Evolutionary conservation across 2,888 invertebrate genomes (phyloP), one percentile per base, ranked within the genome.

Genomic region (Microplitis manilae): DNA sequence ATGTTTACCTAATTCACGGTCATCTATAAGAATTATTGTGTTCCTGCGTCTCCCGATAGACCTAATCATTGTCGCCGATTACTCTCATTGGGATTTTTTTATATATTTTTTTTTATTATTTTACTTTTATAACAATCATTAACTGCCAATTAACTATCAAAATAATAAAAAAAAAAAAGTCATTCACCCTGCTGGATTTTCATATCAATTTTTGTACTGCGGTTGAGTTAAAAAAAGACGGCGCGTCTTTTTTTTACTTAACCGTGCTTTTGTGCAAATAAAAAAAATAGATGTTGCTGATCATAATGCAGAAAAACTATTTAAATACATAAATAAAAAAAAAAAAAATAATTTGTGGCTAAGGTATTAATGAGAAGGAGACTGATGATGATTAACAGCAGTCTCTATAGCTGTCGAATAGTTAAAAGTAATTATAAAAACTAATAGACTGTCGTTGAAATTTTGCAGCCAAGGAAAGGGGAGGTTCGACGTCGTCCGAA

Each of bases 391-490:
- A 60, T 15, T 60, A 71, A 39, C 60, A n/a, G 20, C 6, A n/a
- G 20, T 60, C 38, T n/a, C 40, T 9, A 38, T 72, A 39, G 40
- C n/a, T 62, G 72, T 62, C 13, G 50, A 50, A 50, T 0, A 13
- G 15, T 72, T 41, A 68, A 41, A n/a, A 74, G 59, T 60, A 40
- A 77, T 73, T 38, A 64, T 70, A 65, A 17, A 8, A 6, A 70
- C 20, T 77, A 59, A 67, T 80, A 79, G 77, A 67, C 62, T 71
- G 20, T 75, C 75, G 73, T 73, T 80, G 76, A 61, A 71, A 90
- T 88, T 91, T 94, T 94, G 86, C 94, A 97, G 97, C 90, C 94
- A 95, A 93, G 96, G 96, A 82, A 95, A 95, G 90, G 94, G 96
- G 90, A 96, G 96, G 92, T 96, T 96, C 90, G 95, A 94, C 84